Percentiles rank a stretch among this genome's conserved stretches.
These are phyloP conservation scores for Hyperoplus lanceolatus DNA, from an alignment of 2,797 vertebrate genomes.

Conservation along the genomic window DNA sequence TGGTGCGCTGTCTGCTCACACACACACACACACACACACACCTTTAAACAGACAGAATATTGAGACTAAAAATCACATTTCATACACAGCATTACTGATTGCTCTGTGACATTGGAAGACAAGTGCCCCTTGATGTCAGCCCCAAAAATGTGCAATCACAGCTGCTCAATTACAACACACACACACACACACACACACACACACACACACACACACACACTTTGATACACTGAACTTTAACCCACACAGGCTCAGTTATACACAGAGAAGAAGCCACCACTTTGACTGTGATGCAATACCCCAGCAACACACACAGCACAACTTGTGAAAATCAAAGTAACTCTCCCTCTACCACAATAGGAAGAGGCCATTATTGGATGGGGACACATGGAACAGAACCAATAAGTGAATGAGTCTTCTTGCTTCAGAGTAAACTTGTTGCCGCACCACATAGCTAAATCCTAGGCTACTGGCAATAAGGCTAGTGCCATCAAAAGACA, in stretches of 20 bases:
- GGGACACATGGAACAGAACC: neutral
- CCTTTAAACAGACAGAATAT: no score
- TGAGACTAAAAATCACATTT: no score
- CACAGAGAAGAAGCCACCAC: slow-evolving; percentile 6
- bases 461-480: no score
- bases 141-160: no score
- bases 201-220: neutral
- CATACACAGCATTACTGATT: no score
- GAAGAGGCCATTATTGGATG: neutral
- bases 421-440: neutral
- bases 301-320: neutral
- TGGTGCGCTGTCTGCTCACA: no score
- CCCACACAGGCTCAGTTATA: slow-evolving; percentile 1
- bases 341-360: neutral
- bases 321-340: neutral
- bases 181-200: slow-evolving; percentile 13
- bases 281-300: slow-evolving; percentile 17
- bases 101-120: no score
- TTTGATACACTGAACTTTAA: slow-evolving; percentile 36
- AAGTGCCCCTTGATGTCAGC: no score
- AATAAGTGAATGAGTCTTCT: neutral
- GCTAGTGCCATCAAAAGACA: neutral
- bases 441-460: neutral
- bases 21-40: no score
- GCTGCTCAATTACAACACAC: slow-evolving; percentile 10